Base-by-base conservation (phyloP, 2,797 vertebrate species). In the Darevskia nairensis region DNA sequence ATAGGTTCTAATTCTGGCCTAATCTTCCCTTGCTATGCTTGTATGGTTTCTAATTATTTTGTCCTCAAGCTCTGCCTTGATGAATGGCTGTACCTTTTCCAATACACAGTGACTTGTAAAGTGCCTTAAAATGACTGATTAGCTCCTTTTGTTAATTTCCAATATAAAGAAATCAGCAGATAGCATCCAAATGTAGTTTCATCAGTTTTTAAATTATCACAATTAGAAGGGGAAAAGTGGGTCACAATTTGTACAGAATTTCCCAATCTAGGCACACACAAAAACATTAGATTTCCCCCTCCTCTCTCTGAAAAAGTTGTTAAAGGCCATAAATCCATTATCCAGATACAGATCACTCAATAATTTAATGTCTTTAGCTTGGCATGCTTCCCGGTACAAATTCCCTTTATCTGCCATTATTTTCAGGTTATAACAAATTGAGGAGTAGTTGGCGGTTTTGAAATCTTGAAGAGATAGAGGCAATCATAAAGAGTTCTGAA, bases 31-130 rank as follows among this genome's bases (percentile, higher is more conserved):
- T 92, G 96, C 93, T 93, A 96, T 95, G 96, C 95, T 93, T 96
- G 94, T 94, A 82, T 96, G 96, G 92, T 95, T 97, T 97, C 96
- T 97, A 97, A 96, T 97, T 97, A 97, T 96, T 97, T 96, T 96
- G 96, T 95, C 95, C 95, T 94, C 94, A 93, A 94, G 95, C 93
- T 85, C 91, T 91, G 93, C 93, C 91, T 92, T 96, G 96, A 97
- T 90, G 79, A 94, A 96, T 96, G 94, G 95, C 94, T 94, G 94
- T 86, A 96, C 92, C 86, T 93, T 95, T 94, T 93, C 94, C 94
- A 96, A 92, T 85, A 92, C 90, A 83, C 39, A 95, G 91, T 90
- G 91, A 92, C 94, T 93, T 94, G 92, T 94, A 95, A 96, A 97
- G 94, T 88, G 92, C 90, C 86, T 95, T 92, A 93, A 90, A 96